Base-by-base conservation (phyloP, 2,113 vertebrate species). In the Procavia capensis region DNA sequence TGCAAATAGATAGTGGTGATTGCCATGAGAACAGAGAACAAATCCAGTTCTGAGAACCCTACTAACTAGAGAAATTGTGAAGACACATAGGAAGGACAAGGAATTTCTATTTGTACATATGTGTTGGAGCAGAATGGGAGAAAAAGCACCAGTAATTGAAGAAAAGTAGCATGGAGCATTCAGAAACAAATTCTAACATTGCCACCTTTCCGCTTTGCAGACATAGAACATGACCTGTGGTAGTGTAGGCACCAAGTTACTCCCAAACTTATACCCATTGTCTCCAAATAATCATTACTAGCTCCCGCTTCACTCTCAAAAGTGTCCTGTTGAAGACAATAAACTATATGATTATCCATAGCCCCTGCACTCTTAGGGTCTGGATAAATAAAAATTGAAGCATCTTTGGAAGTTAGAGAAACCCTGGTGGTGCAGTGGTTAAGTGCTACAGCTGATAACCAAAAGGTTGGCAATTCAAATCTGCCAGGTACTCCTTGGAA, bases 341-440 rank as follows among this genome's bases (percentile, higher is more conserved):
- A 85, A 41, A 85, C 68, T 64, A 43, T n/a, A 31, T 68, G 57
- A 43, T 54, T 63, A 57, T 1, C 31, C 14, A 50, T 36, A 66
- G 54, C 81, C 31, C 14, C 10, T 39, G 57, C 27, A 11, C 17
- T 17, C 11, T 75, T 68, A 29, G 27, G 3, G 16, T 64, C 27
- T 50, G 16, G 43, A n/a, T 17, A 72, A 89, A 96, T 39, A 94
- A 92, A 95, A 95, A 17, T 20, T 45, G 22, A 90, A 90, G 7
- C 76, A 19, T 43, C 45, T 96, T 79, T 70, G 74, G 79, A 80
- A 96, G 36, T 64, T 76, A 91, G 34, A 84, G 41, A 22, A 39
- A n/a, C n/a, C n/a, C n/a, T n/a, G n/a, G n/a, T n/a, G n/a, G n/a
- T n/a, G n/a, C n/a, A n/a, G n/a, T n/a, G n/a, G n/a, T n/a, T n/a